Base-by-base conservation (phyloP, 2,888 invertebrate genomes). In the Aleiodes testaceus region DNA sequence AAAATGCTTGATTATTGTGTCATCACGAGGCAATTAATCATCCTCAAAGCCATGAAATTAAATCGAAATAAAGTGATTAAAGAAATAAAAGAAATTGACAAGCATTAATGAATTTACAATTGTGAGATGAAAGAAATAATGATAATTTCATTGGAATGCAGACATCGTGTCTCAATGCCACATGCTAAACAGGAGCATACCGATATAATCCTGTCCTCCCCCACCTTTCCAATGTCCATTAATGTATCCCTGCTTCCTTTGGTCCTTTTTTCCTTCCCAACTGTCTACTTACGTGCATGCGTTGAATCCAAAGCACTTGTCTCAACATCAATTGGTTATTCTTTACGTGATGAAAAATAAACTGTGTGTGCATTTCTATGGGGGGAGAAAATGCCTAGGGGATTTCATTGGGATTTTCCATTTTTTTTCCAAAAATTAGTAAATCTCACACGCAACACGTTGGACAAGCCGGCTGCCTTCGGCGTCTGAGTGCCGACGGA, bases 361-460 rank as follows among this genome's bases (percentile, higher is more conserved):
- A 26, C 16, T 26, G 50, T 50, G 16, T 20, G 4, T 53, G n/a
- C 36, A 45, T 63, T 63, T 63, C 22, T 12, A 36, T 50, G 49
- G 6, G n/a, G 30, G 18, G 18, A 18, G 47, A n/a, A 47, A 59
- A 49, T 22, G 59, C 47, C n/a, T 68, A 14, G 42, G 42, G 61
- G 69, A 67, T 55, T 26, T 16, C 53, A 47, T 16, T 65, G 36
- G 36, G 49, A 14, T 64, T 64, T 67, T 18, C 59, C 18, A 18
- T 50, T 18, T 59, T 67, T 77, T 80, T 81, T 80, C 77, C 78
- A 79, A 78, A 81, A 83, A 83, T 83, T 83, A 83, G 83, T 82
- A 83, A 83, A 82, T 82, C 79, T 75, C 76, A 80, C 83, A 83
- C 82, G 83, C 80, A 80, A 44, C 36, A 66, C 66, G 61, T 67